Evolutionary conservation across 2,888 invertebrate species (phyloP), one percentile per base, ranked within the genome.

Genomic region (Caenorhabditis sp.): DNA sequence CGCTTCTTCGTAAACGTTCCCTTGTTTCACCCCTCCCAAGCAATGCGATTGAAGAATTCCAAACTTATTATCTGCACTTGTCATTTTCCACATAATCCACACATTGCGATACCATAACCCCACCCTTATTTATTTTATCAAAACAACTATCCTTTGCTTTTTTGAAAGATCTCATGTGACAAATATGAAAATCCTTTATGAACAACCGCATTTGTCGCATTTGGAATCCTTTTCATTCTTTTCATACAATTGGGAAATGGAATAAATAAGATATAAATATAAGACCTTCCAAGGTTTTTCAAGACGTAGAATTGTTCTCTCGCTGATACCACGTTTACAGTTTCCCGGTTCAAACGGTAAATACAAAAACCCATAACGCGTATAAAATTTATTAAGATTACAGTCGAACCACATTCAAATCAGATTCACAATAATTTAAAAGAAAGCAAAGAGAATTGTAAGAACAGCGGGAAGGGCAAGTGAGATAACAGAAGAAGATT

Each of bases 401-500:
- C n/a, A n/a, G n/a, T n/a, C n/a, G n/a, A 62, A 32, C 11, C 41
- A 41, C 17, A 48, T 8, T 26, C 8, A 48, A 37, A 27, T 45
- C 20, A 50, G 22, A 46, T 13, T 50, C n/a, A n/a, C 17, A 24
- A 58, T 41, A 43, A 32, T 5, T 66, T 66, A 52, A 3, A 55
- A 24, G 11, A 71, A n/a, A 13, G 32, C 26, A 32, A 55, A 30
- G 30, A 62, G 24, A 26, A 56, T n/a, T 8, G 71, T 71, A 5
- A 71, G 32, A 8, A 71, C 6, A 17, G 48, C 24, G 15, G 71
- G 71, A 17, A 62, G 15, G 32, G 32, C 46, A n/a, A 55, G 17
- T 9, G 71, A 62, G 55, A 62, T 24, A 27, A 50, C 15, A 6
- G 71, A 62, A 32, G 71, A 61, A 11, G 55, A 70, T n/a, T 70